Percentiles rank a stretch among this genome's conserved stretches.
Evolutionary conservation across 2,888 invertebrate genomes (phyloP).

Genomic region (Oscheius sp.): DNA sequence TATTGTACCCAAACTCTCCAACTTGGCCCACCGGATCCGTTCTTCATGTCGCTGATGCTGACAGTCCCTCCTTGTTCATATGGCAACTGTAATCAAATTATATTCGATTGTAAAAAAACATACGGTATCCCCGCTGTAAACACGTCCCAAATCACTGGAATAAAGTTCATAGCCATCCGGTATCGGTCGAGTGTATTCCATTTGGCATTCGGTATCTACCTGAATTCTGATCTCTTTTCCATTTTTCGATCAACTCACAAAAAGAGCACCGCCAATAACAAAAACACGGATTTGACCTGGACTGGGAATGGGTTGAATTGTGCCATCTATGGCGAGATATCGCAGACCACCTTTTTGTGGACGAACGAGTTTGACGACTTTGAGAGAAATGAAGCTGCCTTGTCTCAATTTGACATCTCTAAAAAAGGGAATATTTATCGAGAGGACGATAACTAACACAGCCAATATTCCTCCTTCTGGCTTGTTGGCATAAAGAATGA

Average conservation of each 20-base stretch:
- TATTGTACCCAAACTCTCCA: conserved; percentile 18
- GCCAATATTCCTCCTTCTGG: background rate
- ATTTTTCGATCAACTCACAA: background rate
- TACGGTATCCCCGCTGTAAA: background rate
- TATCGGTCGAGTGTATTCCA: background rate
- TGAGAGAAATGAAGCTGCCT: background rate
- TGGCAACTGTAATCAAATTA: background rate
- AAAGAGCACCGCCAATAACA: background rate
- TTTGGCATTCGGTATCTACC: background rate
- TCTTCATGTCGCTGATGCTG: background rate
- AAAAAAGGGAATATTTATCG: background rate
- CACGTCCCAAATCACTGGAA: background rate
- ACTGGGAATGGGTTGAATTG: background rate
- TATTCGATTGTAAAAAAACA: background rate
- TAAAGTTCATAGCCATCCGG: background rate
- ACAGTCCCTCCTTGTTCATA: background rate
- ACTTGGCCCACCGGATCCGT: background rate
- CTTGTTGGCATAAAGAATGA: background rate
- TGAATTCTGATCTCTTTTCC: background rate
- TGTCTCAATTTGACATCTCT: background rate
- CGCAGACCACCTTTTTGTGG: background rate
- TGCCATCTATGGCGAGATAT: background rate
- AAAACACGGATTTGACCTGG: background rate
- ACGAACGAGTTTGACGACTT: background rate
- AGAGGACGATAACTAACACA: background rate